Conservation (phyloP, 2,113 vertebrate species). For the Oryzias woworae region DNA sequence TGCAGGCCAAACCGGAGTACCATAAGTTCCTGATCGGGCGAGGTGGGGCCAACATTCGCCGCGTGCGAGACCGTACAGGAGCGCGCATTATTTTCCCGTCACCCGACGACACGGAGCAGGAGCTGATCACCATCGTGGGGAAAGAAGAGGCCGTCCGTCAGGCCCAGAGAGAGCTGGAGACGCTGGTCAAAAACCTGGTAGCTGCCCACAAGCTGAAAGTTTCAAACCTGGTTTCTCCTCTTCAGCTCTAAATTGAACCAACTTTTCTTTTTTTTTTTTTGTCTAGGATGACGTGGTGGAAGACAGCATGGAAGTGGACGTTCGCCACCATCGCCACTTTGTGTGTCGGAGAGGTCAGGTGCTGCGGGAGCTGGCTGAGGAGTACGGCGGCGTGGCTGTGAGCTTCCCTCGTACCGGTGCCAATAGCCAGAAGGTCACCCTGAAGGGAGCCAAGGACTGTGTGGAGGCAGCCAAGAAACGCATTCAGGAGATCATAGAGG, state of each 20-base stretch:
- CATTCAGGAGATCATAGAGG: constrained; percentile 80
- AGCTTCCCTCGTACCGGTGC: constrained; percentile 80
- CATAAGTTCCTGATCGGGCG: constrained; percentile 82
- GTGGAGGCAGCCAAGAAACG: constrained; percentile 80
- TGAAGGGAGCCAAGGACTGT: constrained; percentile 83
- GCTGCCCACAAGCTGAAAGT: background rate
- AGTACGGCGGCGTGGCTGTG: constrained; percentile 82
- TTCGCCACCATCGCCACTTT: constrained; percentile 80
- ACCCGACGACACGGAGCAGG: constrained; percentile 75
- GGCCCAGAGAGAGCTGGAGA: constrained; percentile 78
- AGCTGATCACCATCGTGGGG: constrained; percentile 82
- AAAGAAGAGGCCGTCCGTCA: constrained; percentile 78
- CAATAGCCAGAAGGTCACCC: constrained; percentile 75
- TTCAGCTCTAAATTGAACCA: background rate
- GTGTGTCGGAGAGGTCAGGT: constrained; percentile 79
- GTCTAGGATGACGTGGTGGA: constrained; percentile 80
- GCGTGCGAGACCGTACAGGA: constrained; percentile 77
- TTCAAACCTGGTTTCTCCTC: background rate
- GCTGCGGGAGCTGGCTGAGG: constrained; percentile 79
- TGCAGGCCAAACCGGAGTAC: constrained; percentile 81
- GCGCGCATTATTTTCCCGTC: constrained; percentile 80
- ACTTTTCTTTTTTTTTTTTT: background rate
- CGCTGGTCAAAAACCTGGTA: constrained; percentile 82
- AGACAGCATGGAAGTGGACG: constrained; percentile 79
- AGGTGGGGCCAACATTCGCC: constrained; percentile 79